phyloP scores from a whole-genome alignment of 1,140 invertebrate species.

The Papilio dardanus region DNA sequence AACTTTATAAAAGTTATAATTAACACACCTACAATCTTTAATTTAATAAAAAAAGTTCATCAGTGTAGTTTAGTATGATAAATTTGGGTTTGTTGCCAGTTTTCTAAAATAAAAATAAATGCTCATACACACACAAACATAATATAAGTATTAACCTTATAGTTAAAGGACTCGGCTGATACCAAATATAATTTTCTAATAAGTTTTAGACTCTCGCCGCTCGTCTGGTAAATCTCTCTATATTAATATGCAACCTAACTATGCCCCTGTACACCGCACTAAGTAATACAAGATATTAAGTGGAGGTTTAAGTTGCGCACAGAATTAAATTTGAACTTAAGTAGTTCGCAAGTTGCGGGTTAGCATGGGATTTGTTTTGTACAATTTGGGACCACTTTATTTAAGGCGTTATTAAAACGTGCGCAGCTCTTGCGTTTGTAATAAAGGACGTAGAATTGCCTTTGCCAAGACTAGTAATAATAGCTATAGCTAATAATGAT shows the following conservation, averaged over 20 bases:
- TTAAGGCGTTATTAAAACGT: constrained; percentile 27
- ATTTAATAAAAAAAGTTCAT: too few species aligned
- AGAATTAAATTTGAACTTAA: constrained; percentile 22
- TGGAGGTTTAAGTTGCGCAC: constrained; percentile 18
- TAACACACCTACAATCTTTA: too few species aligned
- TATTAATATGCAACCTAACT: not conserved
- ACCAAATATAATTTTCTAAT: not conserved
- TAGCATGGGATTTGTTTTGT: constrained; percentile 16
- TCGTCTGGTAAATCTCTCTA: not conserved
- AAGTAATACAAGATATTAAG: constrained; percentile 19
- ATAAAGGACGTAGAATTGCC: not conserved
- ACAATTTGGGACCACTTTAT: constrained; percentile 19
- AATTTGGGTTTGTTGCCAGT: too few species aligned
- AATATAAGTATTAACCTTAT: too few species aligned
- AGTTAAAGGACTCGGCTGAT: too few species aligned
- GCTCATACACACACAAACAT: too few species aligned
- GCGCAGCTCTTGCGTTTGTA: constrained; percentile 12
- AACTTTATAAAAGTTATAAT: too few species aligned
- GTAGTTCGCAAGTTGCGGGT: constrained; percentile 22
- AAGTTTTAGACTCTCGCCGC: not conserved
- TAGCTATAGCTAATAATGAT: not conserved
- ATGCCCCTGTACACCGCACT: not conserved
- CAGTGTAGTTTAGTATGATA: too few species aligned
- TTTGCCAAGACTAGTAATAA: not conserved
- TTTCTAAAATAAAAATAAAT: too few species aligned